Conservation (phyloP, 2,888 invertebrate genomes). For the Caradrina clavipalpis region DNA sequence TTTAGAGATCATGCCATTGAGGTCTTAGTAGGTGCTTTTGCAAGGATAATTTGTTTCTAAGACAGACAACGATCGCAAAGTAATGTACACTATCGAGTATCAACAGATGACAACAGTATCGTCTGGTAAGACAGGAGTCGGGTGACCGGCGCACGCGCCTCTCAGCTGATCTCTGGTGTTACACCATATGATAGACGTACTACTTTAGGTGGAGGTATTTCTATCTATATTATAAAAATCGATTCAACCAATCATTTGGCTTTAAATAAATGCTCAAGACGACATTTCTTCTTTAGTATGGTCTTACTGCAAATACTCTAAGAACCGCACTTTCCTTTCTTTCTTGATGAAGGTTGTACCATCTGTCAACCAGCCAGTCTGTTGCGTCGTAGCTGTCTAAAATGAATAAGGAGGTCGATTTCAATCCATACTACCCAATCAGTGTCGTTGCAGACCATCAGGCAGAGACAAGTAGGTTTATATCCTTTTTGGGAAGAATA, state of each 20-base stretch:
- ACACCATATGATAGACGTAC: background rate
- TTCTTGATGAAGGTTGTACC: background rate
- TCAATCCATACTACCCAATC: conserved; percentile 1
- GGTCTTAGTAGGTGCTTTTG: no score
- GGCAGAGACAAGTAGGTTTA: conserved; percentile 12
- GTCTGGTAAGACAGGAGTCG: conserved; percentile 11
- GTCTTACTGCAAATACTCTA: background rate
- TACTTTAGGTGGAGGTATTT: background rate
- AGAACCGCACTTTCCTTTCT: background rate
- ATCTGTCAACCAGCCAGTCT: no score
- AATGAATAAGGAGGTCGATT: conserved; percentile 16
- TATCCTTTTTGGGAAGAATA: conserved; percentile 20
- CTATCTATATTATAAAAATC: no score
- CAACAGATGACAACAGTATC: conserved; percentile 36
- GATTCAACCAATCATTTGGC: no score
- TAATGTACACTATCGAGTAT: background rate
- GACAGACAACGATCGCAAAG: no score
- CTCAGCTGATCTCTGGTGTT: conserved; percentile 20
- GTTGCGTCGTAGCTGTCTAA: conserved; percentile 1
- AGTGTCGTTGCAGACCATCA: conserved; percentile 8
- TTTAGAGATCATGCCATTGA: background rate
- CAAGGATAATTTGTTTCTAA: no score
- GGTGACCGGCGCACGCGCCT: conserved; percentile 30
- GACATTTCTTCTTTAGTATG: no score
- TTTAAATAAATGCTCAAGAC: no score